These are phyloP conservation scores for Epizoanthus scotinus DNA, from an alignment of 92 coral and sea anemone species.

Conservation along the genomic window DNA sequence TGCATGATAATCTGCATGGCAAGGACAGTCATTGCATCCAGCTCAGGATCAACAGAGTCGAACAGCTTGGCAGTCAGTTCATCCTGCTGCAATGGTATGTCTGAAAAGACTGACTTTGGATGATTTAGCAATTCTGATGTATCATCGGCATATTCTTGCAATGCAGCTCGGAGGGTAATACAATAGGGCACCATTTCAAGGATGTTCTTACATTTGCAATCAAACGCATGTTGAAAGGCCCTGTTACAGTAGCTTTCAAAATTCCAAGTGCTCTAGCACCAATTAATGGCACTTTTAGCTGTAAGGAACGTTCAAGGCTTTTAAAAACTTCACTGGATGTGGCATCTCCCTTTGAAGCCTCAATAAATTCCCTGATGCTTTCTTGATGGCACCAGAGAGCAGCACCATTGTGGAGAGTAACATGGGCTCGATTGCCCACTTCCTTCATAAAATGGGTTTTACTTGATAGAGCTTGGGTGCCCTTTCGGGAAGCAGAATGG, in stretches of 20 bases:
- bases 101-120: constrained; percentile 18
- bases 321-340: not conserved
- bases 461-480: not conserved
- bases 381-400: constrained; percentile 17
- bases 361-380: constrained; percentile 3
- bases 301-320: constrained; percentile 6
- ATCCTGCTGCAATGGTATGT: constrained; percentile 34
- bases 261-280: constrained; percentile 16
- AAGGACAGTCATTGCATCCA: constrained; percentile 20
- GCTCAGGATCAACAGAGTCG: constrained; percentile 8
- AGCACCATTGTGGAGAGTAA: constrained; percentile 1
- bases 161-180: constrained; percentile 17
- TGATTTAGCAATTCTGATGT: constrained; percentile 22
- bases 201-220: constrained; percentile 16
- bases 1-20: constrained; percentile 30
- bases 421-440: constrained; percentile 24
- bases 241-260: constrained; percentile 14
- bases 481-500: constrained; percentile 3
- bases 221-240: constrained; percentile 26
- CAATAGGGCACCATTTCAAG: constrained; percentile 23
- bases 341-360: constrained; percentile 4
- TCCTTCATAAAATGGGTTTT: not conserved
- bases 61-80: constrained; percentile 24
- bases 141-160: constrained; percentile 36
- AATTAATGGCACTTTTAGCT: not conserved